phyloP scores from a whole-genome alignment of 2,888 invertebrate genomes.

The Megamerina dolium region DNA sequence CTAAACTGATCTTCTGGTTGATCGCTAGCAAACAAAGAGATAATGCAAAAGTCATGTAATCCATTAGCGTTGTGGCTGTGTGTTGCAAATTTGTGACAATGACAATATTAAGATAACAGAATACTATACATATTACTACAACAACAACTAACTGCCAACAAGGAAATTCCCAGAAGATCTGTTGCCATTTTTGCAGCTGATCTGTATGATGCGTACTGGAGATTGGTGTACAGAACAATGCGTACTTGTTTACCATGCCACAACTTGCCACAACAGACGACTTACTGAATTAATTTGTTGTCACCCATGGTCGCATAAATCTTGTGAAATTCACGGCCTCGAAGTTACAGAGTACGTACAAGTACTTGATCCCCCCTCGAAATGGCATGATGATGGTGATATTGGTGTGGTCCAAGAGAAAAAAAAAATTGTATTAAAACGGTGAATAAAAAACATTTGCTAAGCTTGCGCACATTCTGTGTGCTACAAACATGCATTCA shows the following conservation, averaged over 20 bases:
- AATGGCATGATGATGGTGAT: too few species aligned
- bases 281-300: slow-evolving; percentile 48
- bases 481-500: too few species aligned
- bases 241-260: background rate
- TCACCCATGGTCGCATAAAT: slow-evolving; percentile 39
- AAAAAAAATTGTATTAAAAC: too few species aligned
- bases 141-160: too few species aligned
- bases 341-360: too few species aligned
- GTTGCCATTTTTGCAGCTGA: background rate
- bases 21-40: slow-evolving; percentile 47
- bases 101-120: slow-evolving; percentile 50
- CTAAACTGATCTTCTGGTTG: slow-evolving; percentile 23
- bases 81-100: slow-evolving; percentile 50
- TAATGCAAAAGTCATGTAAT: slow-evolving; percentile 51
- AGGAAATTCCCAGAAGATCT: too few species aligned
- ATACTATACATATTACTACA: slow-evolving; percentile 14
- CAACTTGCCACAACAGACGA: slow-evolving; percentile 6
- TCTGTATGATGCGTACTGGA: background rate
- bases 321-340: slow-evolving; percentile 18
- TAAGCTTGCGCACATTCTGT: too few species aligned
- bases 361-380: too few species aligned
- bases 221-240: slow-evolving; percentile 3
- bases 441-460: too few species aligned
- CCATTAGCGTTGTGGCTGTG: slow-evolving; percentile 42
- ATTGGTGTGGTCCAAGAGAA: slow-evolving; percentile 13